phyloP scores from a whole-genome alignment of 2,888 invertebrate genomes.

The Mythimna pallens region DNA sequence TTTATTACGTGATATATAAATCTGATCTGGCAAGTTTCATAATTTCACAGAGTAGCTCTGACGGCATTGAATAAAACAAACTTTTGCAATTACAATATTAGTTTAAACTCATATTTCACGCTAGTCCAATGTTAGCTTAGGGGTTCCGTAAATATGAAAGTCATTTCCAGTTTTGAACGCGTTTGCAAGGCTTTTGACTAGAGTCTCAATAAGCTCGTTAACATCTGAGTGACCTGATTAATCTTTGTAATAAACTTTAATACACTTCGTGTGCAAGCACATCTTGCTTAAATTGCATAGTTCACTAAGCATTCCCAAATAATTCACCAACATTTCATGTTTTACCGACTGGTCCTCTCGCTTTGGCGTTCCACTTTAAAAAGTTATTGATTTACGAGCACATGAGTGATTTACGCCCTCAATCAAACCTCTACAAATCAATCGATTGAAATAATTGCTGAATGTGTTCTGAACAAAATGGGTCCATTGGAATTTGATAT shows the following conservation, averaged over 20 bases:
- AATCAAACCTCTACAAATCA: constrained; percentile 44
- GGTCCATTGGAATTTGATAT: constrained; percentile 22
- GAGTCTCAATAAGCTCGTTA: neutral
- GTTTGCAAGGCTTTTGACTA: neutral
- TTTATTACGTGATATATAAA: constrained; percentile 26
- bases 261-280: neutral
- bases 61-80: constrained; percentile 17
- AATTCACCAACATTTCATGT: neutral
- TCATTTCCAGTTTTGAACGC: constrained; percentile 13
- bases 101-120: constrained; percentile 19
- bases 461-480: constrained; percentile 18
- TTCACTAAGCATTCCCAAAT: neutral
- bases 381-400: constrained; percentile 37
- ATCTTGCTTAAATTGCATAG: neutral
- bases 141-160: constrained; percentile 27
- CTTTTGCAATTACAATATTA: constrained; percentile 31
- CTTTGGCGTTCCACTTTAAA: constrained; percentile 3
- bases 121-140: constrained; percentile 8
- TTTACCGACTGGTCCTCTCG: constrained; percentile 2
- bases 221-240: neutral
- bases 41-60: constrained; percentile 15
- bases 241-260: neutral
- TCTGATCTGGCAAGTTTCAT: constrained; percentile 21
- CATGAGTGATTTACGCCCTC: constrained; percentile 33
- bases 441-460: constrained; percentile 35